Conservation (phyloP, 2,113 vertebrate species). For the Oryzias woworae region DNA sequence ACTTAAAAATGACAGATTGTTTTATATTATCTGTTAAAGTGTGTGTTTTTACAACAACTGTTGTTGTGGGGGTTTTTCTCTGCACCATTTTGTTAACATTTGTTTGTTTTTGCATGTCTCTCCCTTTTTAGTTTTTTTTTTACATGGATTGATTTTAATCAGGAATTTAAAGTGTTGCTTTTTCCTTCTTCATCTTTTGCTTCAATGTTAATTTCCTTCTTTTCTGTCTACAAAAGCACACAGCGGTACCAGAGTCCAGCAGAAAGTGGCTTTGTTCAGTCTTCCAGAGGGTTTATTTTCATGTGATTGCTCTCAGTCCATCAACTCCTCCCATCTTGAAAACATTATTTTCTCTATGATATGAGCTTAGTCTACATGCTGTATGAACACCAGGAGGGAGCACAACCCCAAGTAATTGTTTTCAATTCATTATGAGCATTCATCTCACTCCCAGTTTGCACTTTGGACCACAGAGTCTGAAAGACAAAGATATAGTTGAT, state of each 20-base stretch:
- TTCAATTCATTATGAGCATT: conserved; percentile 49
- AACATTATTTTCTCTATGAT: conserved; percentile 29
- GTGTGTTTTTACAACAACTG: no score
- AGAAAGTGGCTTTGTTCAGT: conserved; percentile 17
- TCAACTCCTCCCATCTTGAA: conserved; percentile 35
- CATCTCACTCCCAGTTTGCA: conserved; percentile 34
- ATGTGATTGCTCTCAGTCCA: conserved; percentile 36
- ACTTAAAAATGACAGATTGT: no score
- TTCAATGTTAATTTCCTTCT: conserved; percentile 10
- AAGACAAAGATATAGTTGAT: conserved; percentile 40
- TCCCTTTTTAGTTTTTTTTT: neutral
- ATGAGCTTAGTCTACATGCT: conserved; percentile 14
- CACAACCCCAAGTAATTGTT: conserved; percentile 34
- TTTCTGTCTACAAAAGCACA: conserved; percentile 1
- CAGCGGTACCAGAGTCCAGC: neutral
- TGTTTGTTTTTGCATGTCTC: neutral
- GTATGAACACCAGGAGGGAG: conserved; percentile 26
- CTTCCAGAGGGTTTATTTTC: conserved; percentile 46
- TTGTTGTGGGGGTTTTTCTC: no score
- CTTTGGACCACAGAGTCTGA: conserved; percentile 29
- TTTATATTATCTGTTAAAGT: no score
- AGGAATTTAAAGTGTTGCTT: neutral
- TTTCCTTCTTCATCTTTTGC: conserved; percentile 1
- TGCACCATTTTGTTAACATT: conserved; percentile 1
- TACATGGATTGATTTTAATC: neutral